These are phyloP conservation scores for Erebia epiphron DNA, from an alignment of 2,888 invertebrate species.

Conservation along the genomic window DNA sequence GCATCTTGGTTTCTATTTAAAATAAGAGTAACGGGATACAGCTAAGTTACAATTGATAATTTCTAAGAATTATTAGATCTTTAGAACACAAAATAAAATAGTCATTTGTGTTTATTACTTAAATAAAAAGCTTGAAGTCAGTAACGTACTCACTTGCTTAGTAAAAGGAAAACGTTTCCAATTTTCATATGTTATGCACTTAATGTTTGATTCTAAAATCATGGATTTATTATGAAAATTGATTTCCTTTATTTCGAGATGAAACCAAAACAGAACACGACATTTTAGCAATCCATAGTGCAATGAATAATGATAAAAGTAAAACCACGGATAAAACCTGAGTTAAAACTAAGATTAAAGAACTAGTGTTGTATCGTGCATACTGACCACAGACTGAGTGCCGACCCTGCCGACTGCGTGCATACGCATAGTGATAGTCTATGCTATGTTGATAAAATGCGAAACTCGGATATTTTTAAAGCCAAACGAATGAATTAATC, in stretches of 20 bases:
- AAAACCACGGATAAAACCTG: no score
- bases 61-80: constrained; percentile 46
- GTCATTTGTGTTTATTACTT: constrained; percentile 42
- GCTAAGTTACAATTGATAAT: constrained; percentile 39
- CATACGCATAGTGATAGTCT: no score
- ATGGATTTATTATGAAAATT: constrained; percentile 63
- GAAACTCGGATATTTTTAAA: no score
- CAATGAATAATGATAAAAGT: no score
- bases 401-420: no score
- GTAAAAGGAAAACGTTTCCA: constrained; percentile 43
- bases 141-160: constrained; percentile 47
- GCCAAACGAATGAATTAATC: no score
- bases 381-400: no score
- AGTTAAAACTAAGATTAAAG: no score
- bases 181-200: constrained; percentile 51
- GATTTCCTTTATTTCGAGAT: constrained; percentile 67
- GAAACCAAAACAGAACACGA: constrained; percentile 80
- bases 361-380: neutral
- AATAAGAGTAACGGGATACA: constrained; percentile 24
- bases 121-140: constrained; percentile 32
- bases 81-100: constrained; percentile 53
- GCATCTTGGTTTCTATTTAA: constrained; percentile 16
- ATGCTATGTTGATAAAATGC: no score
- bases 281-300: constrained; percentile 65
- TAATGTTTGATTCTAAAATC: constrained; percentile 51